Evolutionary conservation across 2,797 vertebrate genomes (phyloP), one percentile per base, ranked within the genome.

Genomic region (Sebastiscus tertius): DNA sequence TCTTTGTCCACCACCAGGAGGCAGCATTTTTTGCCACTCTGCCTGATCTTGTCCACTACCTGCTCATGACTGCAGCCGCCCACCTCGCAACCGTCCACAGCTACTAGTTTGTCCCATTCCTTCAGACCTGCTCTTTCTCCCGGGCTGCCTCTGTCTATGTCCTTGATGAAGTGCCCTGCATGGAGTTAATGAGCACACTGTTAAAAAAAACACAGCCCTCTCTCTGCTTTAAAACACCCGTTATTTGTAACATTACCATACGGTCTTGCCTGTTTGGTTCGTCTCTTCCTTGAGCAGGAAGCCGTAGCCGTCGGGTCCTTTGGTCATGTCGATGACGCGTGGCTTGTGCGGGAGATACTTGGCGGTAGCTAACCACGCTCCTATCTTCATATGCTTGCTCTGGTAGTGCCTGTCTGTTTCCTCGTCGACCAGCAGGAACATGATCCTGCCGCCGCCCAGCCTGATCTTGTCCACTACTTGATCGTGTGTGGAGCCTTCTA

Each of bases 1-100:
- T 95, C 94, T 75, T 95, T 94, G 90, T 99, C 97, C 60, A 97
- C 95, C 84, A 99, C 96, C 72, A 99, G 31, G 75, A 99, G 78
- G 55, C 92, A 96, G 82, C 94, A 96, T 69, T 92, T 95, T 31
- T 91, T 92, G 58, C 96, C 96, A 1, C 94, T 93, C 77, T 93
- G 88, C 39, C 73, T 93, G 84, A 99, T 97, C 91, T 84, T 94
- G 16, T 95, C 93, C 84, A 98, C 98, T 72, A 98, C 94, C 1
- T 95, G 77, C 4, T 97, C 95, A 4, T 99, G 98, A 46, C 91
- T 93, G 31, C 91, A 91, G 52, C 70, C n/a, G 2, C 96, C 94
- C 86, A 98, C 94, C 20, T 89, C 90, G n/a, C 95, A 81, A 0
- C 97, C 96, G 0, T 97, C 96, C 80, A 99, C 96, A 24, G 97